Conservation (phyloP, 2,113 vertebrate species). For the Plestiodon gilberti region DNA sequence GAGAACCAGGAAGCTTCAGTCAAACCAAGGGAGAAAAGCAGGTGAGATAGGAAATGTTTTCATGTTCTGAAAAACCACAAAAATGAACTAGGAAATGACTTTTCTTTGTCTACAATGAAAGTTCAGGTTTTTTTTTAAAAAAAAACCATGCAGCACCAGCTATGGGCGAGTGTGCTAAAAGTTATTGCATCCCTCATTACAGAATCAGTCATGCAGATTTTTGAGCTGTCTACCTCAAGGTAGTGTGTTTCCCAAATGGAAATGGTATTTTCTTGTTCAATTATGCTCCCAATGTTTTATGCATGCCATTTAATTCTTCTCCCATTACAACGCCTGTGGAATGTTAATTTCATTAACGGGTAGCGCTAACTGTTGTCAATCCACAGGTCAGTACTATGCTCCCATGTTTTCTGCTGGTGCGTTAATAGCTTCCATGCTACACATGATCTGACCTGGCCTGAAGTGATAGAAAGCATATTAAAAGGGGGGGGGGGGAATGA, state of each 20-base stretch:
- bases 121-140: too few species aligned
- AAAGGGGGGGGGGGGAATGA: slow-evolving; percentile 34
- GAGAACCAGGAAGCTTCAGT: not conserved
- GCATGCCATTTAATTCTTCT: slow-evolving; percentile 14
- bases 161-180: not conserved
- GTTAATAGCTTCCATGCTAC: slow-evolving; percentile 16
- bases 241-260: not conserved
- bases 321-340: not conserved
- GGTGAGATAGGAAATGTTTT: not conserved
- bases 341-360: slow-evolving; percentile 14
- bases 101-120: not conserved
- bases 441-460: slow-evolving; percentile 34
- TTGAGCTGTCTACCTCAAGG: not conserved
- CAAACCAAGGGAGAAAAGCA: not conserved
- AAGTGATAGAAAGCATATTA: slow-evolving; percentile 49
- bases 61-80: not conserved
- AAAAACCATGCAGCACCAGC: not conserved
- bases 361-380: not conserved
- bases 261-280: not conserved
- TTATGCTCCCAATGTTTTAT: not conserved
- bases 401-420: slow-evolving; percentile 19
- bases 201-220: not conserved
- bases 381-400: not conserved
- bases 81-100: too few species aligned
- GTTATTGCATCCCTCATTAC: too few species aligned